Evolutionary conservation across 2,888 invertebrate genomes (phyloP).

Genomic region (Allygus modestus): DNA sequence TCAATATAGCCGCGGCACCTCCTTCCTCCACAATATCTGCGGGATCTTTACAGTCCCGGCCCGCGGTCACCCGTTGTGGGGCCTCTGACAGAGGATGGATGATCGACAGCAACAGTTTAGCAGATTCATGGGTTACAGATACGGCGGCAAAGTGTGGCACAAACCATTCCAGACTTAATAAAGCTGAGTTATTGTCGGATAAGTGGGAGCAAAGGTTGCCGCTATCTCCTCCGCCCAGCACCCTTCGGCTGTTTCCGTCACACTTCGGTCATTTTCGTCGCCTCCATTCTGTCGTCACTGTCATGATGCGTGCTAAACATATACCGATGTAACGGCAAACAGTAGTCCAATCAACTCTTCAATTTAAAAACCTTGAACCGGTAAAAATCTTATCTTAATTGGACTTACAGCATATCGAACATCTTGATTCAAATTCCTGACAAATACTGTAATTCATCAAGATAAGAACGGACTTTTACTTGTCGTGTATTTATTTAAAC

Average conservation of each 20-base stretch:
- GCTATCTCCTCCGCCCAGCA: background rate
- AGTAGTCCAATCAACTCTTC: too few species aligned
- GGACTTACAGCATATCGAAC: too few species aligned
- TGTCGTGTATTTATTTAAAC: slow-evolving; percentile 11
- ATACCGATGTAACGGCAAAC: too few species aligned
- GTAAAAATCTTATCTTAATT: too few species aligned
- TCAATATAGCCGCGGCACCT: too few species aligned
- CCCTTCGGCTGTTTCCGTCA: background rate
- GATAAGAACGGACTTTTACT: background rate
- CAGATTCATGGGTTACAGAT: slow-evolving; percentile 18
- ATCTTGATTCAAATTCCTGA: too few species aligned
- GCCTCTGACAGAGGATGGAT: slow-evolving; percentile 10
- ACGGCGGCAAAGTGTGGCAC: slow-evolving; percentile 19
- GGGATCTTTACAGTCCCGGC: background rate
- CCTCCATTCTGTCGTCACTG: too few species aligned
- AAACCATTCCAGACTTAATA: slow-evolving; percentile 40
- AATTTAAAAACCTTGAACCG: too few species aligned
- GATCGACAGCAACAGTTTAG: background rate
- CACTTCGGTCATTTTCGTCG: background rate
- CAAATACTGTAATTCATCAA: too few species aligned
- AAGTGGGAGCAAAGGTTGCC: slow-evolving; percentile 42
- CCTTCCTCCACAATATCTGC: background rate
- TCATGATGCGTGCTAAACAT: too few species aligned
- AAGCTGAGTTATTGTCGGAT: slow-evolving; percentile 40
- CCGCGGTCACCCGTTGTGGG: background rate